Evolutionary conservation across 1,140 invertebrate species (phyloP).

Genomic region (Pentalonia nigronervosa): DNA sequence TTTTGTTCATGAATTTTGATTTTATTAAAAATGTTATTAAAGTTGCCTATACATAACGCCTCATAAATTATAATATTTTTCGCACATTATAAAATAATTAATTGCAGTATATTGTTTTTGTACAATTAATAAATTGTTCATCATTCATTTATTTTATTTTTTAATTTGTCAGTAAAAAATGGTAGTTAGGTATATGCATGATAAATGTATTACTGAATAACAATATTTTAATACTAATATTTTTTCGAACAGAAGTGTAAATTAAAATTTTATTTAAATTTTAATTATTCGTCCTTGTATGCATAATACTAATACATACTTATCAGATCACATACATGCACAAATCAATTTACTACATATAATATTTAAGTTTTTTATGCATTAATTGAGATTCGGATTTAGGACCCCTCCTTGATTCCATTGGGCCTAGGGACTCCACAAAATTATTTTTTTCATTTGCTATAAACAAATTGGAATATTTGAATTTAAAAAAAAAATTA

Average conservation of each 20-base stretch:
- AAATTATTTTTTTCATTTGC: too few relatives aligned
- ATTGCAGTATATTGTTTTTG: neutral
- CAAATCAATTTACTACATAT: too few relatives aligned
- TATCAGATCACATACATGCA: too few relatives aligned
- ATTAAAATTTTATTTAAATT: too few relatives aligned
- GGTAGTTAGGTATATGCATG: neutral
- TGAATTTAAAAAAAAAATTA: too few relatives aligned
- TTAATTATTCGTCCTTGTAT: neutral
- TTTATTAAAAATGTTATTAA: neutral
- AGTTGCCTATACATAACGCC: neutral
- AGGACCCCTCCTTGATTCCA: too few relatives aligned
- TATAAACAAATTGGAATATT: too few relatives aligned
- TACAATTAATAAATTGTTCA: neutral
- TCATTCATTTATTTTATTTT: neutral
- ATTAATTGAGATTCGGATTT: too few relatives aligned
- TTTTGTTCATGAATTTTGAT: neutral
- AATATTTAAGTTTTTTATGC: too few relatives aligned
- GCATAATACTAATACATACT: neutral
- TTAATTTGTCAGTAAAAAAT: neutral
- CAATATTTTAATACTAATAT: neutral
- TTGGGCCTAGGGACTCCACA: too few relatives aligned
- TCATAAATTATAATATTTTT: neutral
- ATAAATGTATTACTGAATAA: neutral
- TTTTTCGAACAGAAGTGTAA: neutral
- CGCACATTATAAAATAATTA: neutral